Evolutionary conservation across 1,140 invertebrate genomes (phyloP), one percentile per base, ranked within the genome.

Genomic region (Drosophila cardini): DNA sequence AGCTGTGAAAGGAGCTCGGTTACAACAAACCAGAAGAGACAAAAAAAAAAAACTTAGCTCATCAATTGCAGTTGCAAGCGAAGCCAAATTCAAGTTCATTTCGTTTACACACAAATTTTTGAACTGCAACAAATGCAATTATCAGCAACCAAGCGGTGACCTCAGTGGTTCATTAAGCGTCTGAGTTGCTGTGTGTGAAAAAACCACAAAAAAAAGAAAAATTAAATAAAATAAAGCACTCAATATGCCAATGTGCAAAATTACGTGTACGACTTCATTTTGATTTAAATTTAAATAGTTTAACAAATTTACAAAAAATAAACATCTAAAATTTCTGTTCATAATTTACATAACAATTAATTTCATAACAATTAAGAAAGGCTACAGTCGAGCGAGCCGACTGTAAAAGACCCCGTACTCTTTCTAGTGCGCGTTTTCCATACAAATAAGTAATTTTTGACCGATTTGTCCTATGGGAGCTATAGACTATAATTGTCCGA

Each of bases 71-170:
- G 64, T 65, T 15, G 43, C 32, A 65, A 32, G 53, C 67, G 43
- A 64, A 45, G 72, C 74, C 70, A 87, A 82, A 78, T 82, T 80
- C 78, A 79, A 76, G 79, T 82, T 87, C 81, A 84, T 81, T 84
- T 77, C 80, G 65, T 85, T 78, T 81, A 85, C 81, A 76, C 68
- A 80, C 68, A 76, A n/a, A 40, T 77, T 85, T 80, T 72, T 26
- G 52, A 58, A 43, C 46, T 65, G 67, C 67, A 61, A 38, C 63
- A 43, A 56, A 61, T 40, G 65, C 50, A 68, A 62, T 73, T 69
- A 61, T 36, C 64, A 53, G 21, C 56, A 32, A 1, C 1, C 5
- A 40, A 16, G 48, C n/a, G 21, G 18, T 36, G 15, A 36, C 18
- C 48, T 42, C 36, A 42, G 13, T 52, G 48, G 26, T 10, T 52